Percentiles rank a stretch among this genome's conserved stretches.
These are phyloP conservation scores for Melanotaenia parkinsoni DNA, from an alignment of 2,797 vertebrate genomes.

Conservation along the genomic window DNA sequence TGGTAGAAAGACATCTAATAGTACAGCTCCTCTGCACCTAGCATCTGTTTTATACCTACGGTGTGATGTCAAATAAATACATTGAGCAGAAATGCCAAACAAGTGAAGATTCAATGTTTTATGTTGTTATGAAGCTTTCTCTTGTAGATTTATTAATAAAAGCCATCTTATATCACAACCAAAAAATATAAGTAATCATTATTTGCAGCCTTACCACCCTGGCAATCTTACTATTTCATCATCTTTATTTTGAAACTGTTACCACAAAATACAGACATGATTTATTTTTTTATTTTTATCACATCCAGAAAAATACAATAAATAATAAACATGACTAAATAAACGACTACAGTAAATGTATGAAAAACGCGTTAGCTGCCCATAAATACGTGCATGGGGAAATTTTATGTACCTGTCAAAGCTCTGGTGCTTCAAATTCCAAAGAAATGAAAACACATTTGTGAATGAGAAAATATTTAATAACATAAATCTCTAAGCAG, in stretches of 20 bases:
- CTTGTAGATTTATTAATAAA: not conserved
- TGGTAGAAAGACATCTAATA: not conserved
- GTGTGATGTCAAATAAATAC: not conserved
- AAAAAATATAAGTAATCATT: not conserved
- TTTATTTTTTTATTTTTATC: not conserved
- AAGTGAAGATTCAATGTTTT: not conserved
- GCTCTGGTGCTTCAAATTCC: constrained; percentile 7
- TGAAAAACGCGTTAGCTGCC: not conserved
- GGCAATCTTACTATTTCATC: not conserved
- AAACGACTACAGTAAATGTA: not conserved
- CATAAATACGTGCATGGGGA: not conserved
- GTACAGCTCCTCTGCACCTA: not conserved
- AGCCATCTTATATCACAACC: not conserved
- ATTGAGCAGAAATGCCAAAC: not conserved
- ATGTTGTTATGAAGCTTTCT: not conserved
- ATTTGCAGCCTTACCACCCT: not conserved
- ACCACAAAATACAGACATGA: not conserved
- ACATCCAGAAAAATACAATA: not conserved
- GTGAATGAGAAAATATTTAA: constrained; percentile 46
- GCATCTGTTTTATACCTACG: not conserved
- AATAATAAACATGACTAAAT: not conserved
- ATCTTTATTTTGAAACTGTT: not conserved
- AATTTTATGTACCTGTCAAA: not conserved
- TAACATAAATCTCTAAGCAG: constrained; percentile 43
- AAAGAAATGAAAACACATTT: constrained; percentile 29